Conservation (phyloP, 2,113 vertebrate genomes). For the Nettapus auritus region DNA sequence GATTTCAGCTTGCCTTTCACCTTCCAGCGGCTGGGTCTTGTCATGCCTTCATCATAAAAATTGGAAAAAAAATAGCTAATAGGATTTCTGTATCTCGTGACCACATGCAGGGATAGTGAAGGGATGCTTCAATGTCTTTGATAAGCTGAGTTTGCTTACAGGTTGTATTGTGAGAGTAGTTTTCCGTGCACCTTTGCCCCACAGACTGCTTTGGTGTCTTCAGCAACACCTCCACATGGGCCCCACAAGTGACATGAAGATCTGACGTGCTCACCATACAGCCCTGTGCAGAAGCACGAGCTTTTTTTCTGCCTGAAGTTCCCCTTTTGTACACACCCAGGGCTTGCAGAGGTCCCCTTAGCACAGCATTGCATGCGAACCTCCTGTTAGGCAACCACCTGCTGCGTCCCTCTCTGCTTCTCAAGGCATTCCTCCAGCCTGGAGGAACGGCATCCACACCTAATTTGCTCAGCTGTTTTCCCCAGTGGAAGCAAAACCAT, state of each 20-base stretch:
- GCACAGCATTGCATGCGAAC: accelerated
- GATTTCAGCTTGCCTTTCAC: background rate
- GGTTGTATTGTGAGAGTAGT: accelerated
- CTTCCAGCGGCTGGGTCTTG: background rate
- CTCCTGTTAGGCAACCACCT: accelerated
- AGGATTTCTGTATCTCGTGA: background rate
- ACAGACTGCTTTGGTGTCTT: background rate
- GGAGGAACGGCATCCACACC: accelerated
- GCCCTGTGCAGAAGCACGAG: accelerated
- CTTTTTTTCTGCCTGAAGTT: accelerated
- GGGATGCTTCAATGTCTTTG: background rate
- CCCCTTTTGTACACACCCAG: background rate
- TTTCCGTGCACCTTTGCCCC: background rate
- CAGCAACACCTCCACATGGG: background rate
- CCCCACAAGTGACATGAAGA: background rate
- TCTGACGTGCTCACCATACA: accelerated
- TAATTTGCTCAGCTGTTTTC: accelerated
- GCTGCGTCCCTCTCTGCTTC: background rate
- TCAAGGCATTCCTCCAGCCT: background rate
- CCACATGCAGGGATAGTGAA: accelerated
- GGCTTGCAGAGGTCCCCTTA: background rate
- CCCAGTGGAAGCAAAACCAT: background rate
- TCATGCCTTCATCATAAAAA: background rate
- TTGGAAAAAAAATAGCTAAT: accelerated
- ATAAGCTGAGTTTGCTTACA: background rate